Evolutionary conservation across 2,113 vertebrate species (phyloP), one percentile per base, ranked within the genome.

Genomic region (Galemys pyrenaicus): DNA sequence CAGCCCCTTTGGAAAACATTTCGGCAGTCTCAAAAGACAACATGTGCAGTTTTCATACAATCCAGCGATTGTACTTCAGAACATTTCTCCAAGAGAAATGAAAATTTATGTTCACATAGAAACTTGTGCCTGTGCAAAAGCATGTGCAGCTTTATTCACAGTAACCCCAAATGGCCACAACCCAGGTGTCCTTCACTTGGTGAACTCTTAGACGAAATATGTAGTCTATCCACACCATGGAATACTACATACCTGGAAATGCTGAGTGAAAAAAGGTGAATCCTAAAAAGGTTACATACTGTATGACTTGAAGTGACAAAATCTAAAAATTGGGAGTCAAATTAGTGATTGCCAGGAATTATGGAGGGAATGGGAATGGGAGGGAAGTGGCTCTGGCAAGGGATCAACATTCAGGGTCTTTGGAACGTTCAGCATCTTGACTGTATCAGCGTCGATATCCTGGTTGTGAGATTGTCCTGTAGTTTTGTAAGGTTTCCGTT

Each of bases 191-290:
- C 60, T 41, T 70, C 28, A 49, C 11, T 20, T 19, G 37, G 9
- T 35, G 22, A 75, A 8, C 2, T 6, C 2, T 24, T 79, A 9
- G 28, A 62, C 30, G 37, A 56, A 79, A 16, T 15, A 30, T 4
- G 56, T 28, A 39, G 5, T 15, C 0, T 0, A 1, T 35, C 26
- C 22, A 24, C 3, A 49, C 4, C 35, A 4, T 16, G 13, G 60
- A 37, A n/a, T 30, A 15, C 35, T 16, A 9, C 5, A 19, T 32
- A 0, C 39, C 32, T n/a, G 44, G 64, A 75, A 30, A 73, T 54
- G 46, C 28, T 26, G 22, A n/a, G 8, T 20, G 49, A 51, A 56
- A 39, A 41, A n/a, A 58, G 2, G 91, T 3, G 19, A 32, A 35
- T 64, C 75, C 60, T 51, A 41, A 54, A 39, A 54, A 13, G 26